Conservation (phyloP, 1,140 invertebrate genomes). For the Cecropterus lyciades region DNA sequence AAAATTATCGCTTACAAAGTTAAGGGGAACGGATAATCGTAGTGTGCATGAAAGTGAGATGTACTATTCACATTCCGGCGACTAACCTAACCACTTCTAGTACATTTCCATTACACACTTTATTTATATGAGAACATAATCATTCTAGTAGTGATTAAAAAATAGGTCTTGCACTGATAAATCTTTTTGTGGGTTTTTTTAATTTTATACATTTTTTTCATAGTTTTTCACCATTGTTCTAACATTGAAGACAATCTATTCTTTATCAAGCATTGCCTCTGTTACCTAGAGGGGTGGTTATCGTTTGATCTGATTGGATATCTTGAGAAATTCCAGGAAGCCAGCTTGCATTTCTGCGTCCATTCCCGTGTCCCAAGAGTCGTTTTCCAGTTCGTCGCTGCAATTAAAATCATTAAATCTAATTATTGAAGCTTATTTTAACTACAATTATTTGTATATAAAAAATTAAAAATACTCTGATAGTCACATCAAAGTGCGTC, state of each 20-base stretch:
- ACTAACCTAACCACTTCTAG: conserved; percentile 8
- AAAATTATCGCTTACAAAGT: conserved; percentile 21
- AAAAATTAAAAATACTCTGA: too few species aligned
- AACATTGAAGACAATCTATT: conserved; percentile 55
- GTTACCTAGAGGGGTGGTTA: conserved; percentile 53
- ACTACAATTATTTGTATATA: too few species aligned
- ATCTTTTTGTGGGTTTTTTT: conserved; percentile 69
- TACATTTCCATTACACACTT: conserved; percentile 11
- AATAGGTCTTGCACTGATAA: conserved; percentile 44
- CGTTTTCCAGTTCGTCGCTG: conserved; percentile 80
- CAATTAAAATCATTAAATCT: conserved; percentile 36
- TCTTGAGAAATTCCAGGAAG: conserved; percentile 81
- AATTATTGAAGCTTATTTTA: too few species aligned
- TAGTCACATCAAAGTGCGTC: too few species aligned
- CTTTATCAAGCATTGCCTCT: conserved; percentile 47
- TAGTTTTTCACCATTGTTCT: conserved; percentile 60
- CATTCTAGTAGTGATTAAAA: conserved; percentile 30
- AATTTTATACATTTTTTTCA: conserved; percentile 70
- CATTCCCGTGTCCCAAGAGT: conserved; percentile 81
- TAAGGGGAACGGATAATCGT: conserved; percentile 10
- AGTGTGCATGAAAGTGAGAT: not conserved
- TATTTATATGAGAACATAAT: conserved; percentile 8
- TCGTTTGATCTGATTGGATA: conserved; percentile 83
- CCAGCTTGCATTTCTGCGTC: conserved; percentile 80
- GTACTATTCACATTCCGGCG: conserved; percentile 2